Base-by-base conservation (phyloP, 2,113 vertebrate species). In the Propithecus coquereli region DNA sequence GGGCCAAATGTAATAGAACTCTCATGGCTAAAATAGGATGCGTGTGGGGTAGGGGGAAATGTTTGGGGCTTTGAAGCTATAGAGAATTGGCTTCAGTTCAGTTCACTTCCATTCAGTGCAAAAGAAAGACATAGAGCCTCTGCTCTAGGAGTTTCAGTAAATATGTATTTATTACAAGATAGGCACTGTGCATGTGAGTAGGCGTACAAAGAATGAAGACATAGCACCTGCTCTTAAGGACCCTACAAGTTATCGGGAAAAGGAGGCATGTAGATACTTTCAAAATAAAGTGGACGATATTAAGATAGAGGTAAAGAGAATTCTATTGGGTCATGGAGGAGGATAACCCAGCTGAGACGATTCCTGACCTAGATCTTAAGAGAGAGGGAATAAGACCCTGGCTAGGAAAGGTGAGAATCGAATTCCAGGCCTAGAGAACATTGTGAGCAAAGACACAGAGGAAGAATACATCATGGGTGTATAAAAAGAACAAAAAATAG, bases 61-160 rank as follows among this genome's bases (percentile, higher is more conserved):
- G 59, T 47, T 85, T 92, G n/a, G 34, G 34, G 22, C 66, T 96
- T 88, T 96, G 86, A 92, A 87, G 90, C 76, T 68, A 90, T 27
- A 82, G 40, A 87, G 30, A 86, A 96, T 74, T 96, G 97, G 91
- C 68, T 91, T 92, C 90, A 90, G 68, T 83, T 94, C 91, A 43
- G 52, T 74, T 94, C 91, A 43, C 52, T 74, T 89, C 37, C 52
- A 80, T 59, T 81, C 74, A 89, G 20, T 91, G 81, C 40, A 92
- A 66, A 17, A 90, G 68, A 92, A 43, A 71, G 34, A 89, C 8
- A 0, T 4, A n/a, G 11, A 94, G 27, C 17, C 25, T 79, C 32
- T 54, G 57, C 34, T 37, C 30, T 5, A 74, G 18, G 47, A 68
- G 32, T 87, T 63, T 27, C 66, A 76, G 65, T 47, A 79, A 93